Evolutionary conservation across 2,113 vertebrate species (phyloP), one percentile per base, ranked within the genome.

Genomic region (Spea bombifrons): DNA sequence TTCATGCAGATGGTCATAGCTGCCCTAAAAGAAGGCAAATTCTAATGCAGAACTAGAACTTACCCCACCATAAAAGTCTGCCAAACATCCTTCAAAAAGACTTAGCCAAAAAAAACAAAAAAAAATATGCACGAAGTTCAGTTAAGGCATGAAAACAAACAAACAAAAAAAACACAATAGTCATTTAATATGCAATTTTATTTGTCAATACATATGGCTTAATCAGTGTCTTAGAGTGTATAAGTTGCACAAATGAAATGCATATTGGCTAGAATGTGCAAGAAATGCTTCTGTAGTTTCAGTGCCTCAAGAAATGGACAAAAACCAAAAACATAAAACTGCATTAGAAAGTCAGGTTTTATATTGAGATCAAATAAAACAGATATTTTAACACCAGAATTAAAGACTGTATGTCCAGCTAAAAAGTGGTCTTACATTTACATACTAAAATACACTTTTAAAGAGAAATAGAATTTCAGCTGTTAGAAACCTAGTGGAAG

Each of bases 131-230:
- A 30, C 2, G 30, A 30, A 30, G 30, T 30, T 30, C 16, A 49
- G 48, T 61, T 15, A 69, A 53, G 46, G 7, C 55, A 13, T 12
- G 59, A 76, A 75, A 12, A 66, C n/a, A 52, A 57, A 44, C n/a
- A 46, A 64, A 50, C 45, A 71, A 5, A 10, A 46, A 71, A 71
- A 8, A 44, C n/a, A 43, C 12, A 67, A n/a, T 12, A 30, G 57
- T 45, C 15, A 65, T 5, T 63, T 3, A 57, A 59, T 45, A 47
- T 57, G 13, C 52, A 46, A 48, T 48, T 70, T 57, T 16, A 15
- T 3, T 69, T 43, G 59, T 64, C 57, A 46, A 72, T 71, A 65
- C 55, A 52, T 78, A 78, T 78, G 76, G 76, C 76, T 78, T 78
- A 43, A 46, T 48, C 45, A 65, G 67, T 44, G 45, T 13, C 10